phyloP scores from a whole-genome alignment of 2,797 vertebrate genomes.

The Fringilla coelebs region DNA sequence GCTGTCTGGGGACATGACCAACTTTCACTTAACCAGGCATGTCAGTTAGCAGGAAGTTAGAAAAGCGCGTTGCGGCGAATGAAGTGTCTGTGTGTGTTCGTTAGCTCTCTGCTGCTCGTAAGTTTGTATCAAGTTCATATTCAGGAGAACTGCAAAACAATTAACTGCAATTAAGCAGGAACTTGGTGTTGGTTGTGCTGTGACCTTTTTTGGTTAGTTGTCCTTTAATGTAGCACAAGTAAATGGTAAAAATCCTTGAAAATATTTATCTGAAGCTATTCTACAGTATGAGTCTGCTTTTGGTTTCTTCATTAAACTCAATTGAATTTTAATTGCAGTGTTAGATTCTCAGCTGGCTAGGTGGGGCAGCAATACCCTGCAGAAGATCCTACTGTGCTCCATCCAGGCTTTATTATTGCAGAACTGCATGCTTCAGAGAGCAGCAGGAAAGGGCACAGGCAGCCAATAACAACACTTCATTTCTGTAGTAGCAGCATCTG shows the following conservation, averaged over 20 bases:
- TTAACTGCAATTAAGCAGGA: not conserved
- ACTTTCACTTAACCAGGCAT: conserved; percentile 52
- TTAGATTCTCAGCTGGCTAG: not conserved
- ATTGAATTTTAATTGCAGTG: not conserved
- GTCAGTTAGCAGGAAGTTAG: conserved; percentile 19
- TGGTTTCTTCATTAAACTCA: not conserved
- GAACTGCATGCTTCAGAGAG: not conserved
- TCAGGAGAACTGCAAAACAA: not conserved
- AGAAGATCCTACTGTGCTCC: not conserved
- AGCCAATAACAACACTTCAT: not conserved
- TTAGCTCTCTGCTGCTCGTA: conserved; percentile 25
- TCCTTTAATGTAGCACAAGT: not conserved
- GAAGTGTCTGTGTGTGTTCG: not conserved
- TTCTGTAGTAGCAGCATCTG: not conserved
- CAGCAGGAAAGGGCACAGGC: not conserved
- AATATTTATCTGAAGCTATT: not conserved
- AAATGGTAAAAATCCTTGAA: not conserved
- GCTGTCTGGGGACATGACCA: conserved; percentile 59
- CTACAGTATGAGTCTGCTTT: not conserved
- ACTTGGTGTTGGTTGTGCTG: not conserved
- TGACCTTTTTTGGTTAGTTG: not conserved
- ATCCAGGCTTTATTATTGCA: not conserved
- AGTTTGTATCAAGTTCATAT: not conserved
- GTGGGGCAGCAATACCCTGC: not conserved
- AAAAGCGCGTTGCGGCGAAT: not conserved